Base-by-base conservation (phyloP, 2,888 invertebrate species). In the Spodoptera picta region DNA sequence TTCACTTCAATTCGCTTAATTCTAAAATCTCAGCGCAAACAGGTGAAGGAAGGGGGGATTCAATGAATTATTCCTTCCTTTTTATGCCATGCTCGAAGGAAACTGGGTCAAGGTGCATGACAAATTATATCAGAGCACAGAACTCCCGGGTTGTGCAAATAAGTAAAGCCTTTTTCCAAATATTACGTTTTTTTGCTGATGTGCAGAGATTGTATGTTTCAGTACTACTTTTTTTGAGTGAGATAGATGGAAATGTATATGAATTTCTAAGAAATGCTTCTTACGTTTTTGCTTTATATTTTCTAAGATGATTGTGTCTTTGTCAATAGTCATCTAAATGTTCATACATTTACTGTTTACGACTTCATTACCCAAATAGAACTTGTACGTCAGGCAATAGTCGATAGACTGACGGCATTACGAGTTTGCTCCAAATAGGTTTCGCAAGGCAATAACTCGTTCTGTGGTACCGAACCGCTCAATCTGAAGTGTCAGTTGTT, bases 51-150 rank as follows among this genome's bases (percentile, higher is more conserved):
- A 36, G 66, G 46, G 69, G 69, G 67, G 74, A 77, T 79, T 65
- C 66, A 82, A 78, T 82, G 77, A 84, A 85, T 84, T 84, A 84
- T 86, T 84, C 82, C 65, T 65, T 67, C 72, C 64, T 68, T 77
- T 78, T 80, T 80, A 69, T 74, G 71, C 73, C 73, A 65, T 60
- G 73, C 44, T 51, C 59, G 59, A 46, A 54, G 52, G 69, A 81
- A 87, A 83, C 71, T 85, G 56, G 87, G 91, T 90, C 91, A 91
- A 91, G 90, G 90, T 90, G 83, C 77, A 82, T 81, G 84, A 83
- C 84, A 86, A 89, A 87, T 88, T 88, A 89, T 90, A 87, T 87
- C 82, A 78, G 73, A 81, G 81, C 80, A 81, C 75, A 79, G 75
- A 79, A 79, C 79, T 80, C 84, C 81, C 79, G 78, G 78, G 79